Evolutionary conservation across 1,140 invertebrate genomes (phyloP).

Genomic region (Drosophila saltans): DNA sequence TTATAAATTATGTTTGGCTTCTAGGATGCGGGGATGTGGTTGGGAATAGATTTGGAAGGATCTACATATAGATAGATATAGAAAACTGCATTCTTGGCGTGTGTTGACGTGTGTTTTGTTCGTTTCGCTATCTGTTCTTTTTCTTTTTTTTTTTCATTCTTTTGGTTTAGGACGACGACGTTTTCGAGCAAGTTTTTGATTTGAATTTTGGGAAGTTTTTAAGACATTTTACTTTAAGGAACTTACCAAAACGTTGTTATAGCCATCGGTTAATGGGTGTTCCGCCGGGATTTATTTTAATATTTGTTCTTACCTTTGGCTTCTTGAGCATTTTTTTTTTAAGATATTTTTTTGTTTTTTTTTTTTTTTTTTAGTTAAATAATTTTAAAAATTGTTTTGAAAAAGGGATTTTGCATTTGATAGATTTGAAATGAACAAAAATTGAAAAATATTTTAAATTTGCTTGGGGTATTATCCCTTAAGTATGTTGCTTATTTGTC

Average conservation of each 20-base stretch:
- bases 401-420: not conserved
- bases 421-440: not conserved
- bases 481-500: not conserved
- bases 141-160: slow-evolving; percentile 15
- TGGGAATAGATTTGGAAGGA: not conserved
- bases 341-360: slow-evolving; percentile 9
- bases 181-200: slow-evolving; percentile 75
- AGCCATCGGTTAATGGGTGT: slow-evolving; percentile 60
- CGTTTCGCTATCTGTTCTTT: slow-evolving; percentile 44
- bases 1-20: slow-evolving; percentile 47
- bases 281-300: slow-evolving; percentile 66
- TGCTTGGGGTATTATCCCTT: not conserved
- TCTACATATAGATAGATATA: slow-evolving; percentile 2
- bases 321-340: slow-evolving; percentile 30
- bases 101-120: slow-evolving; percentile 80
- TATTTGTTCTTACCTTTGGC: slow-evolving; percentile 78
- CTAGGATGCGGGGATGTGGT: slow-evolving; percentile 12
- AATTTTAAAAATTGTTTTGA: slow-evolving; percentile 2
- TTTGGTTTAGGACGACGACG: slow-evolving; percentile 23
- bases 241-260: slow-evolving; percentile 83
- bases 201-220: slow-evolving; percentile 54
- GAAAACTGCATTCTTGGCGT: slow-evolving; percentile 72
- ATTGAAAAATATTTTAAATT: not conserved
- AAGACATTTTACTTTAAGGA: slow-evolving; percentile 49
- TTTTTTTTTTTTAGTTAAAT: not conserved